A percentile compares a stretch with the other conserved stretches of the same genome.
phyloP scores from a whole-genome alignment of 2,888 invertebrate genomes.

The Apoda limacodes region DNA sequence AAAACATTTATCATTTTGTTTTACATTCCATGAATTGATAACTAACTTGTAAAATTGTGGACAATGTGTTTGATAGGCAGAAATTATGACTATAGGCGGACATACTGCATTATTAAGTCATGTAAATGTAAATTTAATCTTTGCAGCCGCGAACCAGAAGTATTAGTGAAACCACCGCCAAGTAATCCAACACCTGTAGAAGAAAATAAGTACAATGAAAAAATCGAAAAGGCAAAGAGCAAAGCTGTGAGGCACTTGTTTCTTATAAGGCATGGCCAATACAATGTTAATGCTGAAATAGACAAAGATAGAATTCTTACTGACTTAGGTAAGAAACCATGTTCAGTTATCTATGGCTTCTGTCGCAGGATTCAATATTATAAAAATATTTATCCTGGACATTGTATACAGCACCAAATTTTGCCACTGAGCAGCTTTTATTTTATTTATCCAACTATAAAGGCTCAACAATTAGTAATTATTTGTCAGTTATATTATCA shows the following conservation, averaged over 20 bases:
- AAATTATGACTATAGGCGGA: too few species aligned
- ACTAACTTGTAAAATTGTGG: too few species aligned
- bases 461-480: too few species aligned
- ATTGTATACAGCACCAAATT: background rate
- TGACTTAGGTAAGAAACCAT: conserved; percentile 80
- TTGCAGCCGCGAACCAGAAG: conserved; percentile 79
- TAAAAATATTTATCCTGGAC: background rate
- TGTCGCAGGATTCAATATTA: background rate
- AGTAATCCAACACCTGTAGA: conserved; percentile 55
- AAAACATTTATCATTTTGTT: too few species aligned
- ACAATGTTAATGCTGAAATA: conserved; percentile 77
- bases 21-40: too few species aligned
- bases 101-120: too few species aligned
- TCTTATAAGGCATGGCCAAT: conserved; percentile 95
- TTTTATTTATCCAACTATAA: too few species aligned
- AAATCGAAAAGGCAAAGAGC: conserved; percentile 71
- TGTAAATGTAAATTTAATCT: too few species aligned
- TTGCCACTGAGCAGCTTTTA: too few species aligned
- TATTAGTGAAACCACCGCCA: conserved; percentile 73
- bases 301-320: conserved; percentile 85
- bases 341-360: too few species aligned
- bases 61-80: too few species aligned
- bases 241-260: conserved; percentile 85
- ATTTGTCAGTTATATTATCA: too few species aligned
- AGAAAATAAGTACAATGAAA: conserved; percentile 76